These are phyloP conservation scores for Troides oblongomaculatus DNA, from an alignment of 2,888 invertebrate genomes.

Conservation along the genomic window DNA sequence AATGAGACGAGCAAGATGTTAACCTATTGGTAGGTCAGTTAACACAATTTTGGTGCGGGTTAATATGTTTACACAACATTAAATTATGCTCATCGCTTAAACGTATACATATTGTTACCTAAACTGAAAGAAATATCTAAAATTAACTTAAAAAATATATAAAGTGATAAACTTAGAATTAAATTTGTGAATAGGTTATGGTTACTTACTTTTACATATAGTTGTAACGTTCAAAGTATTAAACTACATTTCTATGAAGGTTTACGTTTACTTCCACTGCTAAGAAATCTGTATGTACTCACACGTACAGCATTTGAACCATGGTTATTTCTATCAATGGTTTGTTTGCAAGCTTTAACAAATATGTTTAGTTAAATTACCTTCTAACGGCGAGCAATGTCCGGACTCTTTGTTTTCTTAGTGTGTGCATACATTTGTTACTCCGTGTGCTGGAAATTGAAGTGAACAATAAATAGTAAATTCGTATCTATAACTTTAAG, in stretches of 20 bases:
- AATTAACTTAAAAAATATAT: too few relatives aligned
- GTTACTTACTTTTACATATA: not conserved
- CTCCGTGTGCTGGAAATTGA: conserved; percentile 17
- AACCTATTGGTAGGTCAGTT: not conserved
- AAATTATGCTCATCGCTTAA: not conserved
- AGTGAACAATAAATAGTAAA: conserved; percentile 21
- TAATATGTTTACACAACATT: not conserved
- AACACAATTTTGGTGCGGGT: too few relatives aligned
- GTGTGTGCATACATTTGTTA: conserved; percentile 20
- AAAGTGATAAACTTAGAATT: too few relatives aligned
- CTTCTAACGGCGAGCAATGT: conserved; percentile 23
- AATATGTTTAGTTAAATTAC: conserved; percentile 30
- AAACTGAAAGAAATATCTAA: too few relatives aligned
- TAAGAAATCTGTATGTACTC: conserved; percentile 1
- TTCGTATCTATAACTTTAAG: conserved; percentile 1
- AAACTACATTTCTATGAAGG: not conserved
- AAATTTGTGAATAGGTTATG: too few relatives aligned
- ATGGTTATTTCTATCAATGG: conserved; percentile 23
- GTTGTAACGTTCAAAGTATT: not conserved
- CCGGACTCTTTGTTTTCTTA: conserved; percentile 26
- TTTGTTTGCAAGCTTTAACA: conserved; percentile 23
- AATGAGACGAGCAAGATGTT: not conserved
- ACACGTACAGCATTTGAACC: not conserved
- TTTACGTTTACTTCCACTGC: not conserved
- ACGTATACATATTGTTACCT: too few relatives aligned